Evolutionary conservation across 2,888 invertebrate genomes (phyloP), one percentile per base, ranked within the genome.

Genomic region (Orthonychiurus folsomi): DNA sequence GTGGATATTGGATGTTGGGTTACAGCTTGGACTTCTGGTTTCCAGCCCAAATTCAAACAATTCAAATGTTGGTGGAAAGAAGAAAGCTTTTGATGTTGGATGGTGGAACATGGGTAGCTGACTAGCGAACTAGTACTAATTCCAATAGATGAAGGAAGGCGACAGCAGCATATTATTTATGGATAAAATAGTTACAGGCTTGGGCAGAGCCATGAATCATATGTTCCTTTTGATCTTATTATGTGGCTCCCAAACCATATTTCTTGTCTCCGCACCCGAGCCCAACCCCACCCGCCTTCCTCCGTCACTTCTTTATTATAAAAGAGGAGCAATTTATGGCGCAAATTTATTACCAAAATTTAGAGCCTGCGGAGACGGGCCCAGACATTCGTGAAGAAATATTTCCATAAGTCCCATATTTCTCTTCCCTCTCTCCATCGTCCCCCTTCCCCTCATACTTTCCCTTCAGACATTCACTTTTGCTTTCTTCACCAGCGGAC

Each of bases 181-280:
- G 37, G 37, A 37, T 37, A 37, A 37, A 37, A 37, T 37, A 37
- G 37, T 37, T 37, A 37, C 37, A 37, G 61, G 59, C 52, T 52
- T 56, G 50, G 58, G 56, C 61, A 58, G 47, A 50, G 65, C 65
- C 63, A 67, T 67, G 65, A 65, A 67, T 67, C 67, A 67, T 67
- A 65, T 67, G 65, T 67, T 63, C 65, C 64, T 67, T 67, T 65
- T 67, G 67, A 67, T 67, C 65, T 67, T 67, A 63, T 67, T 67
- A 65, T 65, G 62, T 61, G 62, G 64, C 64, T 67, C 67, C 37
- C 5, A 62, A 60, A 61, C 67, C 64, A 67, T 67, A 67, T 65
- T 65, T 67, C 67, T 65, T 65, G 57, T 21, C 62, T 47, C 54
- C 62, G 63, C 61, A 55, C 59, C 61, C 63, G 58, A 59, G 53